Percentiles rank a stretch among this genome's conserved stretches.
Conservation (phyloP, 2,113 vertebrate species). For the Kobus ellipsiprymnus region DNA sequence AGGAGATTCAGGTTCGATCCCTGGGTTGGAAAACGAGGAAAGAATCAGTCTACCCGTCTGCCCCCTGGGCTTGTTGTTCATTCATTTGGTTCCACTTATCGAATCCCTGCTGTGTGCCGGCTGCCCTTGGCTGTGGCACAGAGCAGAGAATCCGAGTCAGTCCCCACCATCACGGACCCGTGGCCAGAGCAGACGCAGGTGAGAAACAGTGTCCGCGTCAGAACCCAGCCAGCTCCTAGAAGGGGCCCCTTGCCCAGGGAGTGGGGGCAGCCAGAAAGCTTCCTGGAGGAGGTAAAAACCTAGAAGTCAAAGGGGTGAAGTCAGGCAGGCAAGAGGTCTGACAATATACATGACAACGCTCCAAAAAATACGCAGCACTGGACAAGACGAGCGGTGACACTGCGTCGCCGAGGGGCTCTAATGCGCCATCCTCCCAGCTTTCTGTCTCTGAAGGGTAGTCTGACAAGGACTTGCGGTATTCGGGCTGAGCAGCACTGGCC, state of each 20-base stretch:
- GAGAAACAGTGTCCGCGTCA: too few relatives aligned
- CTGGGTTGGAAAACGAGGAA: background rate
- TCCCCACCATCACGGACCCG: background rate
- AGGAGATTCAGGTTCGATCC: background rate
- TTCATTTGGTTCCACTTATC: background rate
- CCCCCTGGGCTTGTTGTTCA: background rate
- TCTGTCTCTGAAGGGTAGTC: background rate
- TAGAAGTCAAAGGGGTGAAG: background rate
- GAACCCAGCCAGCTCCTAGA: too few relatives aligned
- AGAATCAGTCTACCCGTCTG: fast-evolving
- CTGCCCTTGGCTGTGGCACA: background rate
- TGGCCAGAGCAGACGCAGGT: background rate
- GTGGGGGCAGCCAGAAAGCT: background rate
- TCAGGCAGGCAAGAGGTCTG: background rate
- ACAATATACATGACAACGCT: background rate
- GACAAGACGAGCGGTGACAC: background rate
- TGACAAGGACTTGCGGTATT: background rate
- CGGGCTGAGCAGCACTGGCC: fast-evolving
- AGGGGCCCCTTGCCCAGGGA: background rate
- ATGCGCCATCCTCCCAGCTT: background rate
- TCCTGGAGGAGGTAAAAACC: background rate
- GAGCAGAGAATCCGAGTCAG: too few relatives aligned
- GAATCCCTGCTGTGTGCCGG: background rate
- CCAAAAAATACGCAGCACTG: background rate
- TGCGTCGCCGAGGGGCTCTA: background rate